phyloP scores from a whole-genome alignment of 1,140 invertebrate species.

The Drosophila parabipectinata region DNA sequence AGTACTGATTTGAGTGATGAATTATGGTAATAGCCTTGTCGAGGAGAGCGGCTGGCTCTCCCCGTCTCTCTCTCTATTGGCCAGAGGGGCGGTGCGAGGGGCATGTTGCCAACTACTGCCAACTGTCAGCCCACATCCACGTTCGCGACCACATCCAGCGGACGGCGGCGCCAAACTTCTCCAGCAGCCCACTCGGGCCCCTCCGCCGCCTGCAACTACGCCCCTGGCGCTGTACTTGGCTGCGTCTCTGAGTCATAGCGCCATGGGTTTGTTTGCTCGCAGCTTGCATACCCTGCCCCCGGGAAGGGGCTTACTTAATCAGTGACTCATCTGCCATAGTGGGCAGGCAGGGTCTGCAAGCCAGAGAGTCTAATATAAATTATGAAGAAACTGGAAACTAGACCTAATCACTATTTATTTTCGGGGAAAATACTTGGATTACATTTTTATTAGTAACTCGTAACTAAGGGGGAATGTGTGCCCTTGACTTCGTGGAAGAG shows the following conservation, averaged over 20 bases:
- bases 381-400: too few relatives aligned
- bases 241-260: constrained; percentile 51
- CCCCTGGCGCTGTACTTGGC: constrained; percentile 29
- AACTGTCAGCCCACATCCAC: constrained; percentile 26
- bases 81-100: not conserved
- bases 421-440: too few relatives aligned
- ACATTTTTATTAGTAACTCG: too few relatives aligned
- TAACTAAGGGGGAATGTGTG: too few relatives aligned
- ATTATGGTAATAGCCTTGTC: constrained; percentile 36
- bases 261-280: constrained; percentile 34
- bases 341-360: too few relatives aligned
- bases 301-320: constrained; percentile 9
- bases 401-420: too few relatives aligned
- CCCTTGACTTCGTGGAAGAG: too few relatives aligned
- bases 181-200: constrained; percentile 31
- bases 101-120: constrained; percentile 3
- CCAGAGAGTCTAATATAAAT: too few relatives aligned
- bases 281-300: constrained; percentile 22
- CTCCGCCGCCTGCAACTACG: constrained; percentile 16
- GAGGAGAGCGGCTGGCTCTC: not conserved
- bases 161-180: constrained; percentile 37
- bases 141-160: constrained; percentile 1
- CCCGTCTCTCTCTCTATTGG: not conserved
- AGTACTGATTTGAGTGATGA: constrained; percentile 44
- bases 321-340: constrained; percentile 16